Evolutionary conservation across 2,888 invertebrate genomes (phyloP).

Genomic region (Leptarthrus brevirostris): DNA sequence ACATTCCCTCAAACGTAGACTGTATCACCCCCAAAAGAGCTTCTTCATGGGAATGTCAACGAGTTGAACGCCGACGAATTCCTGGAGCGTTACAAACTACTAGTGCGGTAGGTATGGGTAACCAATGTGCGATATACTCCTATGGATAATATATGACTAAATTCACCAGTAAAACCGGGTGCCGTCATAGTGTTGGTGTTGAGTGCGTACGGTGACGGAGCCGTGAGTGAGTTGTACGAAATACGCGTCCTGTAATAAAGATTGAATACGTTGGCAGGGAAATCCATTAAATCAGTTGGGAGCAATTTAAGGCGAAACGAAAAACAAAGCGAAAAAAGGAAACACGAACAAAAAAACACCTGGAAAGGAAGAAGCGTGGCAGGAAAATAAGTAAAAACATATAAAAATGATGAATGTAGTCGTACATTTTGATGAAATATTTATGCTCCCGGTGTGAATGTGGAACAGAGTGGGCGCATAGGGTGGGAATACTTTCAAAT

Average conservation of each 20-base stretch:
- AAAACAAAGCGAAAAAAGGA: slow-evolving; percentile 21
- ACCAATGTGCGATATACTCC: slow-evolving; percentile 28
- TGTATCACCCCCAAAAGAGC: slow-evolving; percentile 34
- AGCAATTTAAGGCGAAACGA: slow-evolving; percentile 37
- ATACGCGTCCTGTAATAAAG: slow-evolving; percentile 14
- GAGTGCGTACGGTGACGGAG: slow-evolving; percentile 21
- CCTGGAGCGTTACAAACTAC: slow-evolving; percentile 5
- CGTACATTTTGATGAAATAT: slow-evolving; percentile 21
- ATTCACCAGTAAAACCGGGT: slow-evolving; percentile 39
- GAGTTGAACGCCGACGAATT: slow-evolving; percentile 5
- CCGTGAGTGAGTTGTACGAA: background rate
- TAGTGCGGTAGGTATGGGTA: slow-evolving; percentile 5
- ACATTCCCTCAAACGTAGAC: slow-evolving; percentile 12
- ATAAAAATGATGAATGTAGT: slow-evolving; percentile 26
- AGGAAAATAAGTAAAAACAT: slow-evolving; percentile 11
- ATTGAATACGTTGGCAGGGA: slow-evolving; percentile 32
- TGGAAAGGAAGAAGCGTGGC: background rate
- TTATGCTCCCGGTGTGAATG: slow-evolving; percentile 7
- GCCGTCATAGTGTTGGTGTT: slow-evolving; percentile 19
- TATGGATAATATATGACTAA: slow-evolving; percentile 35
- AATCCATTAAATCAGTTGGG: slow-evolving; percentile 45
- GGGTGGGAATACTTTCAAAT: background rate
- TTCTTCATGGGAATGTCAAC: slow-evolving; percentile 36
- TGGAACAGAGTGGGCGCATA: background rate
- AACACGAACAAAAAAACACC: background rate